Evolutionary conservation across 2,113 vertebrate genomes (phyloP).

Genomic region (Pipra filicauda): DNA sequence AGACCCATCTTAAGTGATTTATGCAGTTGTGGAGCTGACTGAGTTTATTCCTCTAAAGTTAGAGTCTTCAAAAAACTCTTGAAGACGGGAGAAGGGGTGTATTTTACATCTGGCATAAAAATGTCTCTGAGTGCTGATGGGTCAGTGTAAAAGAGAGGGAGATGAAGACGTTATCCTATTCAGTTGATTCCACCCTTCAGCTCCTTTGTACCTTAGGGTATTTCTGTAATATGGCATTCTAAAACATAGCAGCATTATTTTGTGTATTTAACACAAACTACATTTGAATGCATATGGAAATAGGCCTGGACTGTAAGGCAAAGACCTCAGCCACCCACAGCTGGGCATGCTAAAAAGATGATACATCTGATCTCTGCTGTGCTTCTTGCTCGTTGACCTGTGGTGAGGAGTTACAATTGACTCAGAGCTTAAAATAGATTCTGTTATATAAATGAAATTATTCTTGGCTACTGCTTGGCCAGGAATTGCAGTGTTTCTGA

Average conservation of each 20-base stretch:
- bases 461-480: constrained; percentile 9
- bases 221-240: neutral
- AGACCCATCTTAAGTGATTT: neutral
- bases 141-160: neutral
- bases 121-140: neutral
- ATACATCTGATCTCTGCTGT: neutral
- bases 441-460: constrained; percentile 32
- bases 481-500: neutral
- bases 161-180: neutral
- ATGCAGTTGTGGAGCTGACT: neutral
- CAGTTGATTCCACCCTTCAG: neutral
- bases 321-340: neutral
- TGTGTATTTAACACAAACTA: neutral
- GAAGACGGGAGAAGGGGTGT: neutral
- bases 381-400: neutral
- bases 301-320: neutral
- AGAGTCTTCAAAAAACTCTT: neutral
- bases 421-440: constrained; percentile 39
- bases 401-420: neutral
- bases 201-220: neutral
- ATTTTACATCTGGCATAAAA: neutral
- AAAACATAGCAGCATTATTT: neutral
- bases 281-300: neutral
- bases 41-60: neutral
- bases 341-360: neutral